phyloP scores from a whole-genome alignment of 2,888 invertebrate genomes.

The Minunthozetes semirufus region DNA sequence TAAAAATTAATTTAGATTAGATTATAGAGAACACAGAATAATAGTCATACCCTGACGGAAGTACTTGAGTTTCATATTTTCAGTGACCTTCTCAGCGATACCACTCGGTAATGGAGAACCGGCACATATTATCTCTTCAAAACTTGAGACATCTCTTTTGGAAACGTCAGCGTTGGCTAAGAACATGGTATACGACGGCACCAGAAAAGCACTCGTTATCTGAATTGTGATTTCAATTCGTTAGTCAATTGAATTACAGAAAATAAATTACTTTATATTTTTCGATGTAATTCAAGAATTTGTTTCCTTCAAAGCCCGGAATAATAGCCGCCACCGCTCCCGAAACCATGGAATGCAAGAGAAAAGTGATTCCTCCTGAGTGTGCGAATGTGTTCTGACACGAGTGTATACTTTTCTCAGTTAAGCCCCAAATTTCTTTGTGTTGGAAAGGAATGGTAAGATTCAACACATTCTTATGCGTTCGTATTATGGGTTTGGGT shows the following conservation, averaged over 20 bases:
- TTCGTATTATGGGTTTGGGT: constrained; percentile 14
- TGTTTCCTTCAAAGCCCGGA: not conserved
- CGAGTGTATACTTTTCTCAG: constrained; percentile 17
- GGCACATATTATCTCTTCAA: constrained; percentile 13
- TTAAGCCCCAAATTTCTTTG: constrained; percentile 9
- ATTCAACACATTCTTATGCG: constrained; percentile 2
- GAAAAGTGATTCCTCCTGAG: constrained; percentile 9
- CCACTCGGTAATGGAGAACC: constrained; percentile 9
- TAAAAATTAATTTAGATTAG: not conserved
- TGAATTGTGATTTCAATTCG: not conserved
- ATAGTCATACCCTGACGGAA: constrained; percentile 8
- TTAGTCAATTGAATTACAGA: not conserved
- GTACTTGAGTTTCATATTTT: constrained; percentile 6
- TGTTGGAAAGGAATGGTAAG: not conserved
- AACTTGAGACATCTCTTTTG: not conserved
- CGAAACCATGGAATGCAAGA: not conserved
- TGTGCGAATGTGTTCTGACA: constrained; percentile 25
- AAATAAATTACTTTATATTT: constrained; percentile 8
- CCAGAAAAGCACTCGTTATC: constrained; percentile 27
- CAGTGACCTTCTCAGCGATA: constrained; percentile 1
- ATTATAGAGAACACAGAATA: not conserved
- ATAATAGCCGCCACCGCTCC: constrained; percentile 22
- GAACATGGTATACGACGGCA: constrained; percentile 13
- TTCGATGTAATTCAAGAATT: constrained; percentile 22
- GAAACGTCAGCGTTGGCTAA: constrained; percentile 3